Conservation (phyloP, 2,797 vertebrate species). For the Gambusia yucatana region DNA sequence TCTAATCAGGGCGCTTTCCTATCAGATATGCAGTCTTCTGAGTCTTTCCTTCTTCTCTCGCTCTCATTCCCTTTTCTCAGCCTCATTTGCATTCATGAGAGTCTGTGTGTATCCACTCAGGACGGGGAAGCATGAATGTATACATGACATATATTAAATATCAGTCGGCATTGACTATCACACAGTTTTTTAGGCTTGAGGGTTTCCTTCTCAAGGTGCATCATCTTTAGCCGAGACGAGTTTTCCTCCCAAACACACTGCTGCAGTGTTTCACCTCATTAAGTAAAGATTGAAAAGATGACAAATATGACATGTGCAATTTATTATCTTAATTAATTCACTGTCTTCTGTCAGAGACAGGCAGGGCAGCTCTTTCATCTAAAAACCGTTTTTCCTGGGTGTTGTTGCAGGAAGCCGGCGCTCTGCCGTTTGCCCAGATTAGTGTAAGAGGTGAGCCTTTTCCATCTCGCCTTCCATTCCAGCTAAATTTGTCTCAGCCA, state of each 20-base stretch:
- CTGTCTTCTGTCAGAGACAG: constrained; percentile 62
- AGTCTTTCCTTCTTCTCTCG: constrained; percentile 23
- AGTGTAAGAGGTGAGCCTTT: constrained; percentile 66
- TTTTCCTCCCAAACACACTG: constrained; percentile 40
- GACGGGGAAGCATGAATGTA: constrained; percentile 56
- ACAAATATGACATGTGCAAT: constrained; percentile 74
- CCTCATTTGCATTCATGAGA: constrained; percentile 64
- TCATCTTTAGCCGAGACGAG: constrained; percentile 31
- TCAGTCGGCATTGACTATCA: constrained; percentile 43
- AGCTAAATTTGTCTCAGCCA: constrained; percentile 70
- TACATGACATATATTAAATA: constrained; percentile 69
- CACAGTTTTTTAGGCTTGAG: constrained; percentile 24
- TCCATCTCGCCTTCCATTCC: constrained; percentile 70
- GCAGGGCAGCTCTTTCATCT: constrained; percentile 48
- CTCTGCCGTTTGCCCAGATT: constrained; percentile 64
- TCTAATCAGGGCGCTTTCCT: constrained; percentile 68
- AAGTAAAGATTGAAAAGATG: constrained; percentile 72
- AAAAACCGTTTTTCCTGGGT: constrained; percentile 37
- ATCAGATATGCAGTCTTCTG: constrained; percentile 67
- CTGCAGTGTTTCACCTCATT: constrained; percentile 67
- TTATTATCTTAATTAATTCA: constrained; percentile 77
- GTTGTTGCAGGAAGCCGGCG: constrained; percentile 36
- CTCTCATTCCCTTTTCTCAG: constrained; percentile 25
- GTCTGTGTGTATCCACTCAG: constrained; percentile 56
- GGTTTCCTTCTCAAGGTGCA: constrained; percentile 32